These are phyloP conservation scores for Actenoides hombroni DNA, from an alignment of 2,113 vertebrate species.

Conservation along the genomic window DNA sequence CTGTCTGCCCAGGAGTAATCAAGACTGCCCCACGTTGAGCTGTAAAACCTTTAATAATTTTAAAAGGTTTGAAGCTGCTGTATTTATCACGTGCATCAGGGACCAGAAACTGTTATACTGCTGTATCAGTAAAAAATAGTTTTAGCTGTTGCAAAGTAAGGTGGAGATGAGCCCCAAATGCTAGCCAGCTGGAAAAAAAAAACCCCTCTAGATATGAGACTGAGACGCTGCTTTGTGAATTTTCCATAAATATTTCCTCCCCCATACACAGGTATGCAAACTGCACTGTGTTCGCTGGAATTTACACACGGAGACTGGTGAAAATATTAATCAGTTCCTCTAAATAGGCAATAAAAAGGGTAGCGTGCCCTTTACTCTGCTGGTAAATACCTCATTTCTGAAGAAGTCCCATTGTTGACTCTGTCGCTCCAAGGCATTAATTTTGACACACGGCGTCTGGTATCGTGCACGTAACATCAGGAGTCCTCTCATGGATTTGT, in stretches of 20 bases:
- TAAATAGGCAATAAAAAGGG: slow-evolving; percentile 11
- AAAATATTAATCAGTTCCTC: not conserved
- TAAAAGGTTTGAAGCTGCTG: slow-evolving; percentile 66
- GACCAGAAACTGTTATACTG: slow-evolving; percentile 57
- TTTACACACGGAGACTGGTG: not conserved
- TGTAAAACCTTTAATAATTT: slow-evolving; percentile 71
- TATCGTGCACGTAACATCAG: rapidly evolving
- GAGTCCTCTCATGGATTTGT: not conserved
- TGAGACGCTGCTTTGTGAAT: not conserved
- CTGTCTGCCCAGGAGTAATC: slow-evolving; percentile 72
- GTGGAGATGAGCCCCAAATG: not conserved
- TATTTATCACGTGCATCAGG: slow-evolving; percentile 61
- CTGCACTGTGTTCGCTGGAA: not conserved
- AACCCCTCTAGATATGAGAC: not conserved
- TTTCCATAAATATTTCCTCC: not conserved
- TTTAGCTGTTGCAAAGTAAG: slow-evolving; percentile 14
- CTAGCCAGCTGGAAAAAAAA: not conserved
- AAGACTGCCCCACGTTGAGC: slow-evolving; percentile 60
- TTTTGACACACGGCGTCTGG: not conserved
- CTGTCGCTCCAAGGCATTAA: not conserved
- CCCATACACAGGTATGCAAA: not conserved
- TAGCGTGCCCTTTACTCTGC: not conserved
- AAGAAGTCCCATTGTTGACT: slow-evolving; percentile 15
- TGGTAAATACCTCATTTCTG: slow-evolving; percentile 27
- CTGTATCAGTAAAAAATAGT: slow-evolving; percentile 23